phyloP scores from a whole-genome alignment of 2,113 vertebrate species.

The Malurus elegans region DNA sequence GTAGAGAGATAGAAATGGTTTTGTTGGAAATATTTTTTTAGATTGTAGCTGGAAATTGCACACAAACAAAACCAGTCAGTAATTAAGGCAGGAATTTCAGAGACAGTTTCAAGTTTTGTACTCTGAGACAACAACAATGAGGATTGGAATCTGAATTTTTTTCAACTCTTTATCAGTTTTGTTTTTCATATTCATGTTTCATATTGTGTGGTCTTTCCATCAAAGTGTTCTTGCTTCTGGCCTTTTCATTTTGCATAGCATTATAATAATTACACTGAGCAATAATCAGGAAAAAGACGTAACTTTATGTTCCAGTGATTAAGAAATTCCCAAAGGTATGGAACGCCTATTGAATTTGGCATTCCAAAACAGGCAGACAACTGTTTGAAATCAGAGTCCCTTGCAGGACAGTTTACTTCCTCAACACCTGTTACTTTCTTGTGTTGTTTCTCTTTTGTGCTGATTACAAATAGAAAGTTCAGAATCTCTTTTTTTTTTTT shows the following conservation, averaged over 20 bases:
- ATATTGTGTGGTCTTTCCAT: not conserved
- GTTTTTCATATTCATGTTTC: not conserved
- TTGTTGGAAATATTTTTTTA: not conserved
- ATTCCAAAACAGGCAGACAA: not conserved
- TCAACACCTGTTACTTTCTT: not conserved
- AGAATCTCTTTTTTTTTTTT: not conserved
- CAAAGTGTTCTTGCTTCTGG: not conserved
- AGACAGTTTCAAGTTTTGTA: not conserved
- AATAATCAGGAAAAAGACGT: not conserved
- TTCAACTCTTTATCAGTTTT: not conserved
- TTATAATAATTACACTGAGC: not conserved
- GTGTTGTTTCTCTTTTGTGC: not conserved
- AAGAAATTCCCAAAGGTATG: not conserved
- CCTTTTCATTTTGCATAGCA: not conserved
- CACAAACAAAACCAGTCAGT: not conserved
- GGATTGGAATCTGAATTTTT: accelerated
- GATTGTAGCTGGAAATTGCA: not conserved
- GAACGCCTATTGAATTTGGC: not conserved
- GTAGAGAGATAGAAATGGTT: not conserved
- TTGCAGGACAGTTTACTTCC: not conserved
- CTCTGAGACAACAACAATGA: not conserved
- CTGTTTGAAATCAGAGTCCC: not conserved
- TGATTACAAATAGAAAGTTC: not conserved
- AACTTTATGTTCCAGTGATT: not conserved
- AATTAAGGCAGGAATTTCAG: not conserved